Conservation (phyloP, 2,797 vertebrate genomes). For the Diplodus sargus region DNA sequence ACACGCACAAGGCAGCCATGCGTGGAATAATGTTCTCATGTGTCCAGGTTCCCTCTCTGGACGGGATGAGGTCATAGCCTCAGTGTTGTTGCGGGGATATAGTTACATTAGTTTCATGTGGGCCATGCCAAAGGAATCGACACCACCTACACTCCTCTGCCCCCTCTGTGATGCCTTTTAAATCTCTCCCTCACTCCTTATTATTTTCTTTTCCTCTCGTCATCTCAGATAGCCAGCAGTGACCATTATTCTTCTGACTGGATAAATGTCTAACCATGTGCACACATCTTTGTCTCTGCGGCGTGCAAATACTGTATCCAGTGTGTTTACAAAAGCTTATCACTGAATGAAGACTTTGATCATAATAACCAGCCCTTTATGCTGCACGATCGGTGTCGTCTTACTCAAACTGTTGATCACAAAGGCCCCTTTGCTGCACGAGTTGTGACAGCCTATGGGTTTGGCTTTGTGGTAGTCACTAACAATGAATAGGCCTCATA, state of each 20-base stretch:
- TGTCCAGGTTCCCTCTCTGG: slow-evolving; percentile 68
- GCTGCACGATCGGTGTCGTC: slow-evolving; percentile 34
- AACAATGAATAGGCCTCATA: slow-evolving; percentile 11
- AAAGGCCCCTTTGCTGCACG: slow-evolving; percentile 21
- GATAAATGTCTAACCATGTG: not conserved
- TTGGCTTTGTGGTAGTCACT: slow-evolving; percentile 28
- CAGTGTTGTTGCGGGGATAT: slow-evolving; percentile 55
- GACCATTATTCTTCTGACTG: slow-evolving; percentile 25
- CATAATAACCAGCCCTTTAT: slow-evolving; percentile 22
- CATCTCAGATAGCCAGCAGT: slow-evolving; percentile 45
- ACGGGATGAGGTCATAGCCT: slow-evolving; percentile 71
- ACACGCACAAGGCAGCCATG: slow-evolving; percentile 42
- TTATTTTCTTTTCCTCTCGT: slow-evolving; percentile 12
- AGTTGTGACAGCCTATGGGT: slow-evolving; percentile 24
- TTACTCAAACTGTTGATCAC: slow-evolving; percentile 44
- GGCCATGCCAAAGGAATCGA: slow-evolving; percentile 56
- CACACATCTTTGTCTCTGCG: slow-evolving; percentile 8
- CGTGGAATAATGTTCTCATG: slow-evolving; percentile 63
- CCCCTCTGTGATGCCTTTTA: slow-evolving; percentile 36
- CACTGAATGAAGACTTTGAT: slow-evolving; percentile 31
- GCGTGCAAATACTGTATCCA: slow-evolving; percentile 1
- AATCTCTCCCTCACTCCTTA: slow-evolving; percentile 7
- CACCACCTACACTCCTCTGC: slow-evolving; percentile 46
- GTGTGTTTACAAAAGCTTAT: slow-evolving; percentile 36
- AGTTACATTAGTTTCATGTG: slow-evolving; percentile 68